phyloP scores from a whole-genome alignment of 2,888 invertebrate genomes.

The Lepidocyrtoides sp. region DNA sequence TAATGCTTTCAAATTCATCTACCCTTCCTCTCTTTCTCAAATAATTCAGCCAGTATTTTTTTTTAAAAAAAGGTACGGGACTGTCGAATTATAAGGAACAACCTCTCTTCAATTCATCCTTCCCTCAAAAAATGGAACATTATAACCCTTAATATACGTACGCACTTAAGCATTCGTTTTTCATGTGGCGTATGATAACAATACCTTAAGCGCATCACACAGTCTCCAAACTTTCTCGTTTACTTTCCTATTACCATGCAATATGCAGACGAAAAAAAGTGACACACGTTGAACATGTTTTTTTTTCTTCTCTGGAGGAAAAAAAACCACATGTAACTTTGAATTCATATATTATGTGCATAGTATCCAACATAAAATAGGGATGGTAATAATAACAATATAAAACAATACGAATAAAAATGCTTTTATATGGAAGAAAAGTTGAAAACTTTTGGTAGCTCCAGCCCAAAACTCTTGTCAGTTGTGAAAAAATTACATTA shows the following conservation, averaged over 20 bases:
- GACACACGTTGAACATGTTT: conserved; percentile 9
- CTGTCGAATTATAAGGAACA: conserved; percentile 53
- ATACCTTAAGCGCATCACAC: neutral
- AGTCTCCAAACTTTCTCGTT: neutral
- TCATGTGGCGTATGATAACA: neutral
- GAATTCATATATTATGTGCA: conserved; percentile 7
- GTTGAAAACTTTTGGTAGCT: conserved; percentile 40
- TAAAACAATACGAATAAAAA: conserved; percentile 56
- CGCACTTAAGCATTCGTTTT: neutral
- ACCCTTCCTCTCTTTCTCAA: conserved; percentile 53
- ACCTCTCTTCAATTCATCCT: neutral
- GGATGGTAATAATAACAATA: neutral
- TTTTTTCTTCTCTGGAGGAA: neutral
- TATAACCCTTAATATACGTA: neutral
- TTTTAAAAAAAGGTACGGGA: neutral
- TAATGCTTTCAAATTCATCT: conserved; percentile 23
- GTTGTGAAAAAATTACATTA: conserved; percentile 64
- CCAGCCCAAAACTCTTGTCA: conserved; percentile 18
- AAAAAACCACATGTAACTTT: neutral
- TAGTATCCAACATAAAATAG: neutral
- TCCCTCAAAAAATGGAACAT: conserved; percentile 49
- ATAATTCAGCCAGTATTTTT: conserved; percentile 27
- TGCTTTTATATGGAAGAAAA: neutral
- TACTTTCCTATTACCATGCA: conserved; percentile 10
- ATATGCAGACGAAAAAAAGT: conserved; percentile 1